Base-by-base conservation (phyloP, 2,113 vertebrate genomes). In the Mesoclemmys tuberculata region DNA sequence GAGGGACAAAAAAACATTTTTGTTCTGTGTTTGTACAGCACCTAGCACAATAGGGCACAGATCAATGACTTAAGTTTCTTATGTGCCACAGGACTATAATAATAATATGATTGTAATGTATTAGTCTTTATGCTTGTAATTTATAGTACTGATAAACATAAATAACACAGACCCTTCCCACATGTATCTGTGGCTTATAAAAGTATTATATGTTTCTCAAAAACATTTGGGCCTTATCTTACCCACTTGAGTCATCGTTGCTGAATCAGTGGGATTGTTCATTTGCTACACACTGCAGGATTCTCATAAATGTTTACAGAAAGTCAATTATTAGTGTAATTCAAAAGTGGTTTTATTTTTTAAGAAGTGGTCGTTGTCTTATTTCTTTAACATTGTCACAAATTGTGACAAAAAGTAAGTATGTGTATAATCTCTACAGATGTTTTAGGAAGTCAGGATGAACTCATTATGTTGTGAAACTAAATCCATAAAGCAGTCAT, bases 401-500 rank as follows among this genome's bases (percentile, higher is more conserved):
- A 88, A 80, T 90, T 84, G 79, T 85, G 90, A 88, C 84, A 88
- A 77, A 85, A 52, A 96, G 68, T 48, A 35, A 89, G 71, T 35
- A 56, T 90, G 77, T 46, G 86, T 16, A 21, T 97, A 97, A 93
- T 93, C 74, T 92, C 93, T 92, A 94, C 91, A 96, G 98, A 96
- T 95, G 96, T 93, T 97, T 97, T 92, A 92, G 48, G 95, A 96
- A 97, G 80, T 58, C 41, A 21, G 83, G 83, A 87, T 97, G 94
- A 97, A 97, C 94, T 98, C 96, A 90, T 93, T 78, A 64, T 68
- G 90, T 95, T 97, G 93, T 95, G 97, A 97, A 97, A 97, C 93
- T 96, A 55, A 96, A 96, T 94, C 95, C 91, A n/a, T 92, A 79
- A 93, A 77, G 61, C 89, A 81, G 97, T 93, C 87, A 31, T 48